phyloP scores from a whole-genome alignment of 2,888 invertebrate genomes.

The Eristalinus sepulchralis region DNA sequence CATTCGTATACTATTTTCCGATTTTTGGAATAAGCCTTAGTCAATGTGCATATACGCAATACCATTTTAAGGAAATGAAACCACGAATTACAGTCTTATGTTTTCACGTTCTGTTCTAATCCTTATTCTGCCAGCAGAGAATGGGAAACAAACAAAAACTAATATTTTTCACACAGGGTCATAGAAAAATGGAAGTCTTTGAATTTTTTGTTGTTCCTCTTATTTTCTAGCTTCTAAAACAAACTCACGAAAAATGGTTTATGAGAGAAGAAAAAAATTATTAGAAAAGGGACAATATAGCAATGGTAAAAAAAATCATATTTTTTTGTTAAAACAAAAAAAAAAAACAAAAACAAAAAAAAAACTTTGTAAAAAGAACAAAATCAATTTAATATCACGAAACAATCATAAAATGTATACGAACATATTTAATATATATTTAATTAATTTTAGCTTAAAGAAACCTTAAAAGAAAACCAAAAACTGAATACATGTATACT shows the following conservation, averaged over 20 bases:
- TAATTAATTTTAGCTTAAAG: conserved; percentile 48
- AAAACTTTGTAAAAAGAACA: conserved; percentile 29
- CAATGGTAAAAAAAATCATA: conserved; percentile 73
- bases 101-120: not conserved
- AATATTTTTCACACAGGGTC: conserved; percentile 63
- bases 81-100: conserved; percentile 1
- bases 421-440: conserved; percentile 66
- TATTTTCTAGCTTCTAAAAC: conserved; percentile 21
- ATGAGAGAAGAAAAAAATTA: conserved; percentile 13
- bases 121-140: conserved; percentile 15
- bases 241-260: conserved; percentile 28
- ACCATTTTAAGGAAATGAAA: conserved; percentile 28
- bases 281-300: conserved; percentile 79
- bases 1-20: conserved; percentile 69
- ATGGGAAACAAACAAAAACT: conserved; percentile 6
- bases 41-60: conserved; percentile 65
- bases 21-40: conserved; percentile 71
- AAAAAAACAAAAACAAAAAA: conserved; percentile 47
- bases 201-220: not conserved
- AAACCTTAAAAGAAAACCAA: conserved; percentile 22
- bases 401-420: conserved; percentile 72
- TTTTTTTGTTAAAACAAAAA: conserved; percentile 40
- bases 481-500: conserved; percentile 46
- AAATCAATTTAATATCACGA: conserved; percentile 66
- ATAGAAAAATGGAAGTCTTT: conserved; percentile 22